phyloP scores from a whole-genome alignment of 2,888 invertebrate species.

The Buathra laborator region DNA sequence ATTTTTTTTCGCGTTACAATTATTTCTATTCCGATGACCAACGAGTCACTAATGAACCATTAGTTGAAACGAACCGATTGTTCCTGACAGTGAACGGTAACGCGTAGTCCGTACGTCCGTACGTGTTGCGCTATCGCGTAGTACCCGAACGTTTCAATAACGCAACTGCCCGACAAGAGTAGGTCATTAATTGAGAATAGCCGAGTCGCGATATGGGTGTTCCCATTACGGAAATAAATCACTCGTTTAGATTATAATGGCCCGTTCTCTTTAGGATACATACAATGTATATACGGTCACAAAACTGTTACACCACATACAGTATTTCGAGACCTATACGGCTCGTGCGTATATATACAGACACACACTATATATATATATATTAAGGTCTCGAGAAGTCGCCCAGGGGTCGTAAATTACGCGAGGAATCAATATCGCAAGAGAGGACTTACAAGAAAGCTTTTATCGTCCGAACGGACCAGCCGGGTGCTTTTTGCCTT shows the following conservation, averaged over 20 bases:
- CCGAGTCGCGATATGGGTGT: constrained; percentile 61
- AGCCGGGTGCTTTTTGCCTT: constrained; percentile 26
- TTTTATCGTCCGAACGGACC: constrained; percentile 67
- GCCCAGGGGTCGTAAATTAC: constrained; percentile 71
- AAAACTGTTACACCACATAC: constrained; percentile 19
- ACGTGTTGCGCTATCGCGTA: neutral
- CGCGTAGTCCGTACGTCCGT: constrained; percentile 38
- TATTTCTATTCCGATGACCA: neutral
- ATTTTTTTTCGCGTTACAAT: neutral
- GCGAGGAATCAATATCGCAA: constrained; percentile 73
- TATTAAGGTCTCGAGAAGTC: constrained; percentile 46
- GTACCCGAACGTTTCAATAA: constrained; percentile 61
- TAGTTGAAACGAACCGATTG: constrained; percentile 43
- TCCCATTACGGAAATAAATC: constrained; percentile 71
- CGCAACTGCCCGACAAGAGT: constrained; percentile 41
- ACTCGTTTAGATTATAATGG: constrained; percentile 67
- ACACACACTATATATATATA: neutral
- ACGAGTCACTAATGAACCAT: constrained; percentile 11
- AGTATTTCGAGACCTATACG: constrained; percentile 4
- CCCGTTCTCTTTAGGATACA: neutral
- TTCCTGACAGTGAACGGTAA: constrained; percentile 4
- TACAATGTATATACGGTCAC: constrained; percentile 2
- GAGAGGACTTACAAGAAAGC: constrained; percentile 72
- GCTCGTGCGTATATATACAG: neutral
- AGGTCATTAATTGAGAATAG: constrained; percentile 53